phyloP scores from a whole-genome alignment of 2,113 vertebrate species.

The Cephalopterus ornatus region DNA sequence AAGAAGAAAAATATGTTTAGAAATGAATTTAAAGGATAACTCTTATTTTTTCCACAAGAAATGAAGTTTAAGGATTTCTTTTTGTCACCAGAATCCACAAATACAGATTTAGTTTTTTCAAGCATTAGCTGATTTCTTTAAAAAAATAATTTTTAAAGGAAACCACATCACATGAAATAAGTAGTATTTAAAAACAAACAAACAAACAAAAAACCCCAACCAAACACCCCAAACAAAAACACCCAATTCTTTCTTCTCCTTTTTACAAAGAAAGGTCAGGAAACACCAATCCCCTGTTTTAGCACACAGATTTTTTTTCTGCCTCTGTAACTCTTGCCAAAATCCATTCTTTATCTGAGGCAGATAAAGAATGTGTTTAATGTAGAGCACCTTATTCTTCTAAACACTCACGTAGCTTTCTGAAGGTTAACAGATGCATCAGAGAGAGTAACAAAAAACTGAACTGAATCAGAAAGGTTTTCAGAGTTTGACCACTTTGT shows the following conservation, averaged over 20 bases:
- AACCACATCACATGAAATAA: background rate
- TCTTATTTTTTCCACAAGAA: background rate
- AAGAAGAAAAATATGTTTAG: background rate
- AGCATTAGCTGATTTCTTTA: background rate
- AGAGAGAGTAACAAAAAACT: background rate
- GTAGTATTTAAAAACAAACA: no score
- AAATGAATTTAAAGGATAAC: background rate
- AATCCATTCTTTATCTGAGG: slow-evolving; percentile 23
- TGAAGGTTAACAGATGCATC: slow-evolving; percentile 19
- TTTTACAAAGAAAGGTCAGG: background rate
- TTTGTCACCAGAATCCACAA: background rate
- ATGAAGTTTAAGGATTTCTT: background rate
- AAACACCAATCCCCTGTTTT: background rate
- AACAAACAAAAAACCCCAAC: background rate
- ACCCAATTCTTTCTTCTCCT: background rate
- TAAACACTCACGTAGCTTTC: background rate
- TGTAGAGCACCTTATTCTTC: slow-evolving; percentile 1
- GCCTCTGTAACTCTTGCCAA: background rate
- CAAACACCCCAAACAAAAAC: background rate
- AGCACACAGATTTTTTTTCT: background rate
- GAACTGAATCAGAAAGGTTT: background rate
- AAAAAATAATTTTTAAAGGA: background rate
- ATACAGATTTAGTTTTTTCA: background rate
- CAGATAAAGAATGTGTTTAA: slow-evolving; percentile 29
- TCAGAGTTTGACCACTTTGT: background rate